Evolutionary conservation across 2,113 vertebrate species (phyloP).

Genomic region (Pica pica): DNA sequence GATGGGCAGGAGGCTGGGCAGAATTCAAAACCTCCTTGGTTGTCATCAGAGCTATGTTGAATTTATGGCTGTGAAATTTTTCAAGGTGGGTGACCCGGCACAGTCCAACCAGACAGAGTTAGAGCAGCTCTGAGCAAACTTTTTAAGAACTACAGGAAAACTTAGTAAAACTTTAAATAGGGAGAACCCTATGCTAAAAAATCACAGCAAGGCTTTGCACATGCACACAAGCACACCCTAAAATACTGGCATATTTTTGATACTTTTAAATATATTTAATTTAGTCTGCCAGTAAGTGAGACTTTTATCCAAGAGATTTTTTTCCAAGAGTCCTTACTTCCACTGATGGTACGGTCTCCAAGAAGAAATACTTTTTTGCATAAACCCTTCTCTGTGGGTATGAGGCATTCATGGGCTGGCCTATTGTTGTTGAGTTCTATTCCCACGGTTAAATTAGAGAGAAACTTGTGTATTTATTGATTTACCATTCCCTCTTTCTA

Average conservation of each 20-base stretch:
- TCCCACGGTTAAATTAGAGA: background rate
- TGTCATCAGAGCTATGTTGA: background rate
- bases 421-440: background rate
- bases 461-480: background rate
- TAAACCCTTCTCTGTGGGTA: background rate
- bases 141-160: background rate
- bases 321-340: background rate
- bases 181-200: background rate
- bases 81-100: background rate
- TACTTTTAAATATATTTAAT: background rate
- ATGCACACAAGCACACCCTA: fast-evolving
- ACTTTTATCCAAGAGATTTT: background rate
- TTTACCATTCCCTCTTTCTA: background rate
- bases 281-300: background rate
- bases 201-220: background rate
- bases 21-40: background rate
- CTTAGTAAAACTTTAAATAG: background rate
- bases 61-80: background rate
- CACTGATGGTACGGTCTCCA: background rate
- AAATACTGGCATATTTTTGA: background rate
- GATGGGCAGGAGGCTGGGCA: background rate
- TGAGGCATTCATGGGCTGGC: background rate
- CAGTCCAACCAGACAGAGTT: background rate
- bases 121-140: background rate
- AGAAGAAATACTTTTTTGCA: background rate